phyloP scores from a whole-genome alignment of 2,113 vertebrate genomes.

The Dolichotis patagonum region DNA sequence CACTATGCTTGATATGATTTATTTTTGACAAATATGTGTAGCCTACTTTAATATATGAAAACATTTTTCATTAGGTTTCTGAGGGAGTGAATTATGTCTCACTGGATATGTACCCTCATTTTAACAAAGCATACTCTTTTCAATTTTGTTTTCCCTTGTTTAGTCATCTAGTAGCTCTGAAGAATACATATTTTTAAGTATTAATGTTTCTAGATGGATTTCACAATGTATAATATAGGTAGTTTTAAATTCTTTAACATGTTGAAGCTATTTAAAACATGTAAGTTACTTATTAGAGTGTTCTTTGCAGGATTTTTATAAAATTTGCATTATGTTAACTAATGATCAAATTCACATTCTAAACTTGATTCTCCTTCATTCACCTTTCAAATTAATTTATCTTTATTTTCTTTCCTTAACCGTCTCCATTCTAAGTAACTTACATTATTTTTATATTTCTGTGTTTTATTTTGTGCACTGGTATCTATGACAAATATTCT shows the following conservation, averaged over 20 bases:
- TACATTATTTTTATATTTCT: background rate
- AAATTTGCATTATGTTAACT: background rate
- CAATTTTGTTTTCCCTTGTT: constrained; percentile 61
- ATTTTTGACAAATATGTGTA: constrained; percentile 74
- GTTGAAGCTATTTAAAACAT: background rate
- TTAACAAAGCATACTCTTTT: constrained; percentile 54
- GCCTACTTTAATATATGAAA: constrained; percentile 71
- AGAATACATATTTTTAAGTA: constrained; percentile 28
- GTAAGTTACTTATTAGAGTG: background rate
- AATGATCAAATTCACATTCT: background rate
- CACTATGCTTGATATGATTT: constrained; percentile 66
- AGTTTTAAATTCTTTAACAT: constrained; percentile 43
- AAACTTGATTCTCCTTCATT: constrained; percentile 26
- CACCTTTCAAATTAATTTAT: background rate
- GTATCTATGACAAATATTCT: background rate
- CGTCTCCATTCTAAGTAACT: background rate
- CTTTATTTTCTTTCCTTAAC: background rate
- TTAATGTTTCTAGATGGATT: background rate
- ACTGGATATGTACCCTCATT: constrained; percentile 24
- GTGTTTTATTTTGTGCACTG: background rate
- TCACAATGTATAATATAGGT: background rate
- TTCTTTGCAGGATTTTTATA: background rate
- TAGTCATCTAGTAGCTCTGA: constrained; percentile 41
- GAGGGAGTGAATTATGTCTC: constrained; percentile 48
- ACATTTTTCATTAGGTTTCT: constrained; percentile 70